Conservation (phyloP, 2,113 vertebrate genomes). For the Apodemus sylvaticus region DNA sequence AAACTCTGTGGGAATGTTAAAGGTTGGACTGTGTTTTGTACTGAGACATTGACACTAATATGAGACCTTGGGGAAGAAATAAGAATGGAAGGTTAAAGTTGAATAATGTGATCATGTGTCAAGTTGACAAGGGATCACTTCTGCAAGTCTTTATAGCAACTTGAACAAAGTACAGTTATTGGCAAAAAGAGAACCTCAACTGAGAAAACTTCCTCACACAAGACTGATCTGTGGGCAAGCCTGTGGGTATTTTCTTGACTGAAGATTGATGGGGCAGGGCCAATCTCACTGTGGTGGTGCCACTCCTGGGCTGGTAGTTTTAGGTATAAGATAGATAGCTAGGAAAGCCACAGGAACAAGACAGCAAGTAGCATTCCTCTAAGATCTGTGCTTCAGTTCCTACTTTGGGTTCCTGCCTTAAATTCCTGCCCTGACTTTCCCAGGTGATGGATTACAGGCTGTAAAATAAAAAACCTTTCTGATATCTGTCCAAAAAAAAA, state of each 20-base stretch:
- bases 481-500: not conserved
- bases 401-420: not conserved
- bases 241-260: not conserved
- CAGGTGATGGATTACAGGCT: not conserved
- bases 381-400: not conserved
- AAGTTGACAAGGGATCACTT: not conserved
- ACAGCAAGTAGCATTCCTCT: not conserved
- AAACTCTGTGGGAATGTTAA: not conserved
- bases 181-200: not conserved
- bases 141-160: not conserved
- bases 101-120: not conserved
- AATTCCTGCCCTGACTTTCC: not conserved
- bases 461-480: not conserved
- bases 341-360: not conserved
- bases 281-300: not conserved
- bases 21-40: not conserved
- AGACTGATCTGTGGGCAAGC: not conserved
- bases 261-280: not conserved
- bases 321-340: not conserved
- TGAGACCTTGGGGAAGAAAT: not conserved
- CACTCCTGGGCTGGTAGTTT: not conserved
- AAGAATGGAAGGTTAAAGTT: not conserved
- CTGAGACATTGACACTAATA: not conserved
- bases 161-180: not conserved
- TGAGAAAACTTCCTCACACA: not conserved